A percentile compares a stretch with the other conserved stretches of the same genome.
These are phyloP conservation scores for Charadrius vociferus DNA, from an alignment of 2,113 vertebrate species.

Conservation along the genomic window DNA sequence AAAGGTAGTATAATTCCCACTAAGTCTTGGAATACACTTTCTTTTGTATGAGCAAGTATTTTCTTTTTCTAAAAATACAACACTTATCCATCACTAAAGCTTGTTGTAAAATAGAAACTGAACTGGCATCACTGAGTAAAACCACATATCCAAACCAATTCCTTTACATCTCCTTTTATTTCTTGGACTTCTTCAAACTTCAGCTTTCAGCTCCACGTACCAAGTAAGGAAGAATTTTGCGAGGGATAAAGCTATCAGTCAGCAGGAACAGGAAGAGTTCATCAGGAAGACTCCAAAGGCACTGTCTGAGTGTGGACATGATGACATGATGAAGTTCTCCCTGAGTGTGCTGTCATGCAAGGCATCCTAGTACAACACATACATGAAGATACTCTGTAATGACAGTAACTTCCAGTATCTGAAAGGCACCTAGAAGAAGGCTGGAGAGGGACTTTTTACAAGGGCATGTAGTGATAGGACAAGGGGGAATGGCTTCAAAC, in stretches of 20 bases:
- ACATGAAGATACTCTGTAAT: neutral
- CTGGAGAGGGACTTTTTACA: too few relatives aligned
- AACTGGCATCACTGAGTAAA: constrained; percentile 36
- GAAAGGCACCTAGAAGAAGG: too few relatives aligned
- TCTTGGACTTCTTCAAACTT: neutral
- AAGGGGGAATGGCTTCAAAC: too few relatives aligned
- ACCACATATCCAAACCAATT: constrained; percentile 26
- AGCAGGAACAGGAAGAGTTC: neutral
- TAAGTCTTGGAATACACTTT: constrained; percentile 1
- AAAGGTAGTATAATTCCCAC: constrained; percentile 50
- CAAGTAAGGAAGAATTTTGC: neutral
- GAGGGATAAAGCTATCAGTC: neutral
- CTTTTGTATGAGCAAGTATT: constrained; percentile 15
- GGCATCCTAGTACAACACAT: neutral
- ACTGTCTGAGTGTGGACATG: neutral
- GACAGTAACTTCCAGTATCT: neutral
- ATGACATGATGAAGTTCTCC: neutral
- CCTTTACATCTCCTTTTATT: constrained; percentile 45
- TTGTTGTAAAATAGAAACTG: constrained; percentile 40
- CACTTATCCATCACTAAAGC: neutral
- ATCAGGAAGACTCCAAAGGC: accelerated
- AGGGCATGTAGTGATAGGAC: too few relatives aligned
- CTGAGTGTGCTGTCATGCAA: accelerated
- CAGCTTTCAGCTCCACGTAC: neutral
- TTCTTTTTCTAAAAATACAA: constrained; percentile 62